A percentile compares a stretch with the other conserved stretches of the same genome.
Conservation (phyloP, 2,888 invertebrate genomes). For the Ochropleura plecta region DNA sequence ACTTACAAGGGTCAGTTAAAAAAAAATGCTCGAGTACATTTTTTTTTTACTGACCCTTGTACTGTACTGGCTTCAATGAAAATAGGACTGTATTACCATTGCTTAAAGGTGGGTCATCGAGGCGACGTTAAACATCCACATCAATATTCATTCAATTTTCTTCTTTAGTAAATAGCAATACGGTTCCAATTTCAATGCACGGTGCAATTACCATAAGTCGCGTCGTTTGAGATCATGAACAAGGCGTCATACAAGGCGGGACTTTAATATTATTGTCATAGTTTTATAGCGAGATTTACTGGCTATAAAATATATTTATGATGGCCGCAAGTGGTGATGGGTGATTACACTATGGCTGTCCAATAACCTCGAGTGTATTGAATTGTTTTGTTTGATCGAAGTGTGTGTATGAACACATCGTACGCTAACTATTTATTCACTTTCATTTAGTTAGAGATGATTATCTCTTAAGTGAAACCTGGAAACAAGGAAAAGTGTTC, state of each 20-base stretch:
- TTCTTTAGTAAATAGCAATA: not conserved
- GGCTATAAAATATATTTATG: slow-evolving; percentile 63
- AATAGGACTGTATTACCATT: not conserved
- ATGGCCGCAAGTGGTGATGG: slow-evolving; percentile 34
- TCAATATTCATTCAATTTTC: not conserved
- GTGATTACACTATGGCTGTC: slow-evolving; percentile 28
- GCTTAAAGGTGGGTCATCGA: too few species aligned
- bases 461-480: too few species aligned
- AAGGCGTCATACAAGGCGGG: not conserved
- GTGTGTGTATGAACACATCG: too few species aligned
- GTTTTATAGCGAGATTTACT: slow-evolving; percentile 66
- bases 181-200: not conserved
- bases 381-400: not conserved
- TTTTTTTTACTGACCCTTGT: too few species aligned
- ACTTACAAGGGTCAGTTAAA: too few species aligned
- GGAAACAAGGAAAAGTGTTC: not conserved
- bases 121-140: not conserved
- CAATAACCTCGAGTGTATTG: slow-evolving; percentile 20
- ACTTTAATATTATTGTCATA: slow-evolving; percentile 68
- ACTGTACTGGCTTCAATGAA: not conserved
- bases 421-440: not conserved
- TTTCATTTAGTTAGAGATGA: not conserved
- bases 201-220: not conserved
- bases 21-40: too few species aligned
- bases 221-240: not conserved